Evolutionary conservation across 2,888 invertebrate species (phyloP).

Genomic region (Deroplatys truncata): DNA sequence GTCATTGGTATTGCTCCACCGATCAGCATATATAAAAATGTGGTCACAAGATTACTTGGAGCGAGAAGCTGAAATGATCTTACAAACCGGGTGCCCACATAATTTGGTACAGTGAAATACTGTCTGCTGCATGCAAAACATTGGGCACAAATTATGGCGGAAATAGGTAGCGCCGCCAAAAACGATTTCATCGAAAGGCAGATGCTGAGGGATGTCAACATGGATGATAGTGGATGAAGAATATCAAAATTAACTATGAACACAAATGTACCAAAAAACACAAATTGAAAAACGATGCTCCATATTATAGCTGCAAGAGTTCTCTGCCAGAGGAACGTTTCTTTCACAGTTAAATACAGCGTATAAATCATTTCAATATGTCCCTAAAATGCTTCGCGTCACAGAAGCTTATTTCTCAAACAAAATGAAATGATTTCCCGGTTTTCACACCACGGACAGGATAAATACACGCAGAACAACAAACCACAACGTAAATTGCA

Average conservation of each 20-base stretch:
- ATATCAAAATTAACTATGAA: conserved; percentile 52
- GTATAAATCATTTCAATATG: not conserved
- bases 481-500: not conserved
- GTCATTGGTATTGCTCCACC: conserved; percentile 66
- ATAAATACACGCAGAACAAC: not conserved
- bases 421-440: not conserved
- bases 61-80: conserved; percentile 61
- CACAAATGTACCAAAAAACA: conserved; percentile 38
- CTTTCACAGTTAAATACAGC: conserved; percentile 38
- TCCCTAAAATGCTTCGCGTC: not conserved
- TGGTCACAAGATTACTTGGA: conserved; percentile 54
- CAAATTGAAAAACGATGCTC: conserved; percentile 49
- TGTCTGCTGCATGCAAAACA: conserved; percentile 68
- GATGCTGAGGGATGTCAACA: conserved; percentile 55
- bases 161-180: conserved; percentile 60
- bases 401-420: not conserved
- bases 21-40: conserved; percentile 56
- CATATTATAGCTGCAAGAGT: conserved; percentile 53
- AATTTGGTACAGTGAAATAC: conserved; percentile 58
- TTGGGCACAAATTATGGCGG: conserved; percentile 61
- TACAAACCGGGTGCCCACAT: conserved; percentile 62
- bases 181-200: conserved; percentile 61
- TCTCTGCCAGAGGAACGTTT: conserved; percentile 54
- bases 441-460: not conserved
- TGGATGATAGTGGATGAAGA: conserved; percentile 62